Base-by-base conservation (phyloP, 2,797 vertebrate species). In the Gallirallus australis region DNA sequence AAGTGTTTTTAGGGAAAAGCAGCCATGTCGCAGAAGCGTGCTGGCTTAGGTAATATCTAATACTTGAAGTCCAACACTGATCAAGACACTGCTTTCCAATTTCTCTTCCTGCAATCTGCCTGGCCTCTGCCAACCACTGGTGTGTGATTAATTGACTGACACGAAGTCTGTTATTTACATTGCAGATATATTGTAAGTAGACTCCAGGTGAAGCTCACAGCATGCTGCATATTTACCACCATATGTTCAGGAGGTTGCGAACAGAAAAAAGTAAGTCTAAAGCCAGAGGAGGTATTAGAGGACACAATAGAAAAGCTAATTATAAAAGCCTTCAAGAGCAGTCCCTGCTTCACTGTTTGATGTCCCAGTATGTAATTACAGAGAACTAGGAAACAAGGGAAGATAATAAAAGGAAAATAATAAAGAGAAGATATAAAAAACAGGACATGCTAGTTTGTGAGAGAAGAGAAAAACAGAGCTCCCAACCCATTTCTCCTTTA, bases 231-330 rank as follows among this genome's bases (percentile, higher is more conserved):
- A 93, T 96, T 97, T 96, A 95, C 94, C 86, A 68, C 96, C 95
- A 94, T 97, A 96, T 97, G 94, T 96, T 97, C 94, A 94, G 95
- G 94, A 96, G 96, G 90, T 89, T 95, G 83, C 92, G 94, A 97
- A 96, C 95, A 96, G 86, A 90, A 95, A 92, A 90, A 96, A 94
- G 77, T 94, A 89, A 96, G 53, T 89, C 83, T 87, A 77, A 95
- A 96, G 93, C 96, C 95, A 90, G 93, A 95, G 90, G 90, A 97
- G 94, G 94, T 90, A 96, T 94, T 96, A 95, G 83, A 96, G 84
- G 81, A 96, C 90, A 96, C 89, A 96, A 94, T 96, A 94, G 94
- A 94, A 95, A 95, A 96, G 83, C 89, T 96, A 96, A 96, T 97
- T 97, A 92, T 92, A 92, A 94, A 95, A 90, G 48, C 90, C 90